Base-by-base conservation (phyloP, 2,797 vertebrate species). In the Rousettus madagascariensis region DNA sequence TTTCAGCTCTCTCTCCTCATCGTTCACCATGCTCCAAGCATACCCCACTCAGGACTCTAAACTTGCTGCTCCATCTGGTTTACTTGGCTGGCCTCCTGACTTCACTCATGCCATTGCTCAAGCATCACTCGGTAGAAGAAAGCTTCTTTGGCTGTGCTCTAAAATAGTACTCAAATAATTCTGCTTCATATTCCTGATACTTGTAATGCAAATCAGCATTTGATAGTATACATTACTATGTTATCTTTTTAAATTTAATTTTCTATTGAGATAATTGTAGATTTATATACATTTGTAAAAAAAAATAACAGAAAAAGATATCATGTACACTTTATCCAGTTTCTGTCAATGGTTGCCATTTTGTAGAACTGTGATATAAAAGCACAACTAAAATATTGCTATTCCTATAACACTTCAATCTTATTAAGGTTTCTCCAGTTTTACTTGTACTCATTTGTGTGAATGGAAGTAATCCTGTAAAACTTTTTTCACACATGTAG, bases 51-150 rank as follows among this genome's bases (percentile, higher is more conserved):
- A 36, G 3, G 6, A 43, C 38, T 55, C 13, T 22, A 53, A 15
- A 19, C 53, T 38, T n/a, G 22, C 57, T 78, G 30, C 11, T 46
- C 20, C 4, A 30, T 74, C 36, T 57, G 33, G 26, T 51, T 38
- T 36, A 36, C 2, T 9, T 12, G 17, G 6, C 6, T 51, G 57
- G 26, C 3, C 6, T 5, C n/a, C 15, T 4, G 17, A 8, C 6
- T 83, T 94, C 9, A 72, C 49, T 78, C 11, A 19, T 2, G 8
- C 30, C 19, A 78, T 57, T 43, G 33, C n/a, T 68, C 28, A 65
- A 61, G 38, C 22, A 43, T 26, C 16, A 65, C 41, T 22, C 66
- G 13, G 2, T 28, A 6, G n/a, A 85, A 78, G 66, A 63, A 93
- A 72, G 53, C 4, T 33, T 65, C 3, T 22, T n/a, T 36, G 66